phyloP scores from a whole-genome alignment of 2,797 vertebrate genomes.

The Xiphophorus birchmanni region DNA sequence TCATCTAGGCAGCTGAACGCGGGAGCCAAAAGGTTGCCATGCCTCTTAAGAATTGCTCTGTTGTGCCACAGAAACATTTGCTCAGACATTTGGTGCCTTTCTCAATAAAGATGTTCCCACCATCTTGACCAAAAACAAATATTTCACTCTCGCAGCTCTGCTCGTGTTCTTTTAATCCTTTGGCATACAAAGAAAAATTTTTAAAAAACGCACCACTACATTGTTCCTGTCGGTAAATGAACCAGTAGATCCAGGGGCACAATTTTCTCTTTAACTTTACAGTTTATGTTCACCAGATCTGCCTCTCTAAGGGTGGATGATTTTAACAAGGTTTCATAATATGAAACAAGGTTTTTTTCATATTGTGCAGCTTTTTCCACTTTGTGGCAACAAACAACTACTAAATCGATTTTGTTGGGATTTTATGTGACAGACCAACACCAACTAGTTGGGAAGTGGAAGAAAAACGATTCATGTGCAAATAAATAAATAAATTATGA shows the following conservation, averaged over 20 bases:
- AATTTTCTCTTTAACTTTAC: background rate
- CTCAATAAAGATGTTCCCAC: constrained; percentile 20
- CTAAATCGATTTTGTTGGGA: background rate
- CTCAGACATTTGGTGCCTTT: constrained; percentile 28
- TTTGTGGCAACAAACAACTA: background rate
- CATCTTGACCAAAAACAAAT: background rate
- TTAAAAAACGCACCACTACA: background rate
- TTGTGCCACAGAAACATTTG: constrained; percentile 47
- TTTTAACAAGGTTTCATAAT: background rate
- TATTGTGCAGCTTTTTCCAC: background rate
- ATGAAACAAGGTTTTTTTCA: background rate
- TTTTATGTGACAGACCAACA: background rate
- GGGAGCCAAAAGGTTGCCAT: constrained; percentile 62
- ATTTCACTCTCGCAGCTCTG: background rate
- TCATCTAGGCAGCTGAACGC: constrained; percentile 49
- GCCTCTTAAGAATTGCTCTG: constrained; percentile 48
- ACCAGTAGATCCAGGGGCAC: background rate
- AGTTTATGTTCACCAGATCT: background rate
- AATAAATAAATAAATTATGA: background rate
- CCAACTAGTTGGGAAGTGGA: background rate
- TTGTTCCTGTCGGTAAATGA: background rate
- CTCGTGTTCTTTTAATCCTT: background rate
- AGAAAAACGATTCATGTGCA: background rate
- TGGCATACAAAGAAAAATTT: background rate
- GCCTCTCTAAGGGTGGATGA: background rate